A percentile compares a stretch with the other conserved stretches of the same genome.
Evolutionary conservation across 2,113 vertebrate species (phyloP).

Genomic region (Bothrops jararaca): DNA sequence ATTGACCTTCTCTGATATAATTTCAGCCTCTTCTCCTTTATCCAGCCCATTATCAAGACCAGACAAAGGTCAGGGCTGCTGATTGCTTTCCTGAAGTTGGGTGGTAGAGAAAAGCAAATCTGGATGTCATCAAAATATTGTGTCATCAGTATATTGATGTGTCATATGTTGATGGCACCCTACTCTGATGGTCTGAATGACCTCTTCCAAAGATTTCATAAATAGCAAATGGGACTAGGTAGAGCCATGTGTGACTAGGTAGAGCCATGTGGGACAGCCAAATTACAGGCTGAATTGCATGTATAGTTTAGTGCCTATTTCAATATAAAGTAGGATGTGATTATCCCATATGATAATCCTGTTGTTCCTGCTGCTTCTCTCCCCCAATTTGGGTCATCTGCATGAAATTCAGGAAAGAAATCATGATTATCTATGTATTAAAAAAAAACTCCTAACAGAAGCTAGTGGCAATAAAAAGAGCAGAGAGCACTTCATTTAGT

Average conservation of each 20-base stretch:
- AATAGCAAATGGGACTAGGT: background rate
- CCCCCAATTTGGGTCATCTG: background rate
- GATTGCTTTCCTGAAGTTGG: background rate
- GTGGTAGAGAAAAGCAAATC: background rate
- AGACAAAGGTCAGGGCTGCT: background rate
- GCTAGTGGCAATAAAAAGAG: background rate
- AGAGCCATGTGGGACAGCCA: background rate
- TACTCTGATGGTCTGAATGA: background rate
- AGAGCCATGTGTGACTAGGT: background rate
- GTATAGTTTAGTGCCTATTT: background rate
- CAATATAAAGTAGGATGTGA: background rate
- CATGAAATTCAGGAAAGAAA: background rate
- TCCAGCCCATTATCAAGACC: background rate
- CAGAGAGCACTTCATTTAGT: background rate
- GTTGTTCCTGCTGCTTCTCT: background rate
- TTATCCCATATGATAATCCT: background rate
- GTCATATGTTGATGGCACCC: background rate
- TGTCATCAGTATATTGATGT: background rate
- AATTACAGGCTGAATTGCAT: background rate
- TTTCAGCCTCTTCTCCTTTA: background rate
- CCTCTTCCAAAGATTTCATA: background rate
- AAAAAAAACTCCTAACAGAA: background rate
- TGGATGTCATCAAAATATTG: background rate
- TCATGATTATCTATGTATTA: background rate
- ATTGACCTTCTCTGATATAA: background rate